phyloP scores from a whole-genome alignment of 2,113 vertebrate genomes.

The Carassius auratus region DNA sequence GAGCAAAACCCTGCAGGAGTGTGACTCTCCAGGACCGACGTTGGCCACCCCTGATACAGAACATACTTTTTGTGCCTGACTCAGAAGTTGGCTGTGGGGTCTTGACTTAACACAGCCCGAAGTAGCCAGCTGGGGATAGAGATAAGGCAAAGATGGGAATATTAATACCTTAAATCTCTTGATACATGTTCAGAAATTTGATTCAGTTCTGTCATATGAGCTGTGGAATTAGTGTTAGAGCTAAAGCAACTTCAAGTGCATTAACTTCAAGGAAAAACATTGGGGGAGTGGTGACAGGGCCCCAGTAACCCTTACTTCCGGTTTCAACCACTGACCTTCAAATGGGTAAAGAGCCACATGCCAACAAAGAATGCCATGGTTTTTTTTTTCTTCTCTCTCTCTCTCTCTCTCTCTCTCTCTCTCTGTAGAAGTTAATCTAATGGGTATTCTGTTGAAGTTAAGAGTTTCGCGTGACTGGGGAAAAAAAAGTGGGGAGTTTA shows the following conservation, averaged over 20 bases:
- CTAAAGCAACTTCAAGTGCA: neutral
- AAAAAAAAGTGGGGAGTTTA: constrained; percentile 7
- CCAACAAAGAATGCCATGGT: neutral
- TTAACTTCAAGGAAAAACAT: neutral
- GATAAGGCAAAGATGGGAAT: constrained; percentile 7
- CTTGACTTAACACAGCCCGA: neutral
- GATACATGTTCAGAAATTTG: neutral
- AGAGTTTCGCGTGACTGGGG: constrained; percentile 6
- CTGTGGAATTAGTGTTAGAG: neutral
- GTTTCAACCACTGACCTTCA: neutral
- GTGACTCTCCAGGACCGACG: no score
- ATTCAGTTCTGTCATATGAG: neutral
- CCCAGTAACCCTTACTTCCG: neutral
- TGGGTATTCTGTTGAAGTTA: neutral
- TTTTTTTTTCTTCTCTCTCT: no score
- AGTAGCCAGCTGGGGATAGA: neutral
- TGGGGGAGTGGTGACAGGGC: neutral
- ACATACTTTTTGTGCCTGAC: no score
- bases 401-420: no score
- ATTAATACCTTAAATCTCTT: constrained; percentile 1
- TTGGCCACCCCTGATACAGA: no score
- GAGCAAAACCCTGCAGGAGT: no score
- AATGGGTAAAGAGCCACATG: neutral
- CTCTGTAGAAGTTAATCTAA: neutral
- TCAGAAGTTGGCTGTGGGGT: neutral